Evolutionary conservation across 2,113 vertebrate species (phyloP).

Genomic region (Pogonocichla stellata): DNA sequence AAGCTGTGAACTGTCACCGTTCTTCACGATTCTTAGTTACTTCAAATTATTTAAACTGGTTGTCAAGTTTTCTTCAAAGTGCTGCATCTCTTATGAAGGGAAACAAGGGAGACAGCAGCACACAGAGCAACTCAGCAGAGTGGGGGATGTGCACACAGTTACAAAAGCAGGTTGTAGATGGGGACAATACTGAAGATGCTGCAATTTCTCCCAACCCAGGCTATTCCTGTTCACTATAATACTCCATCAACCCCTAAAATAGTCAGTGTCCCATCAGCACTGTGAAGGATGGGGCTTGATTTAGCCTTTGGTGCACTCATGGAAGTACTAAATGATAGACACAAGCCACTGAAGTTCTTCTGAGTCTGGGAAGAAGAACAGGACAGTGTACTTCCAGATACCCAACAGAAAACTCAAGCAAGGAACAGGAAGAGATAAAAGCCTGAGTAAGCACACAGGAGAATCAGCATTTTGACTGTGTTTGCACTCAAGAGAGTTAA

Average conservation of each 20-base stretch:
- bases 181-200: background rate
- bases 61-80: background rate
- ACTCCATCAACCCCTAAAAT: background rate
- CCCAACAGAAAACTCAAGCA: background rate
- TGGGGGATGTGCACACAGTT: accelerated
- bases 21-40: background rate
- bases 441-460: background rate
- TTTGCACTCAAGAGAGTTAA: background rate
- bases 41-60: background rate
- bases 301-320: background rate
- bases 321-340: background rate
- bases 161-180: background rate
- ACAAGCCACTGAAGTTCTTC: background rate
- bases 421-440: background rate
- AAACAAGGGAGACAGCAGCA: background rate
- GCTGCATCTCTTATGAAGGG: background rate
- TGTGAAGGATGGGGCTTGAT: background rate
- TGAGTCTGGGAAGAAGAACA: background rate
- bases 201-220: background rate
- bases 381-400: background rate
- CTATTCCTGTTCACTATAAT: background rate
- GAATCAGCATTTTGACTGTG: background rate
- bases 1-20: background rate
- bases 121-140: background rate
- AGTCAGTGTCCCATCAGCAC: background rate